Evolutionary conservation across 2,113 vertebrate species (phyloP).

Genomic region (Mirza zaza): DNA sequence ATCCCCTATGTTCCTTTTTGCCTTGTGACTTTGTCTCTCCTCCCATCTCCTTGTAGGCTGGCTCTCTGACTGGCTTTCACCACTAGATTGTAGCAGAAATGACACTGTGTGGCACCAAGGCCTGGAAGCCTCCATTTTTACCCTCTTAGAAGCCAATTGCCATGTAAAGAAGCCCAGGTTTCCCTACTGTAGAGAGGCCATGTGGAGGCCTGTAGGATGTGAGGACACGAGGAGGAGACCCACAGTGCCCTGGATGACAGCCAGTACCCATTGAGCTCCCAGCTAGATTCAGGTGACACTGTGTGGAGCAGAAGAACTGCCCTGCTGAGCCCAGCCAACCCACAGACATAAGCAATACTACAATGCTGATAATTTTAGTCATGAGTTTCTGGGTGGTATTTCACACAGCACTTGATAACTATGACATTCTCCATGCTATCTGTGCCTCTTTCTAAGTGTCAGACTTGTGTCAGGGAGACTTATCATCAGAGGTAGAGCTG

Average conservation of each 20-base stretch:
- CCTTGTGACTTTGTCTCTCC: not conserved
- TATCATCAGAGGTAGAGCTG: not conserved
- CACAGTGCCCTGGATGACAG: not conserved
- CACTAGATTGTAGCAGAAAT: not conserved
- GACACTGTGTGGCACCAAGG: not conserved
- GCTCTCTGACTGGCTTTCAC: not conserved
- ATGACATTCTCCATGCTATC: not conserved
- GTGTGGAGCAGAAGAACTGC: not conserved
- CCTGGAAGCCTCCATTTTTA: not conserved
- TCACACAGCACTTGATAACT: not conserved
- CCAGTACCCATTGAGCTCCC: not conserved
- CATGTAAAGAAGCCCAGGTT: not conserved
- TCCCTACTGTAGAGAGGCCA: not conserved
- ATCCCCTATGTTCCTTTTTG: rapidly evolving
- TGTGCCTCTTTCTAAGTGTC: not conserved
- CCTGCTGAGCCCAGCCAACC: not conserved
- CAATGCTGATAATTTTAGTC: not conserved
- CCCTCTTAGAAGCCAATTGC: not conserved
- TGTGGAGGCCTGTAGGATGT: not conserved
- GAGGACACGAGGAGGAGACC: not conserved
- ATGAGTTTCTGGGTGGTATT: not conserved
- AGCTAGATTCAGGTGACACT: not conserved
- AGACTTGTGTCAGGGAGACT: not conserved
- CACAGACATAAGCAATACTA: not conserved
- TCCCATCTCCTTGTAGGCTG: not conserved